Conservation (phyloP, 2,797 vertebrate genomes). For the Serranus cabrilla region DNA sequence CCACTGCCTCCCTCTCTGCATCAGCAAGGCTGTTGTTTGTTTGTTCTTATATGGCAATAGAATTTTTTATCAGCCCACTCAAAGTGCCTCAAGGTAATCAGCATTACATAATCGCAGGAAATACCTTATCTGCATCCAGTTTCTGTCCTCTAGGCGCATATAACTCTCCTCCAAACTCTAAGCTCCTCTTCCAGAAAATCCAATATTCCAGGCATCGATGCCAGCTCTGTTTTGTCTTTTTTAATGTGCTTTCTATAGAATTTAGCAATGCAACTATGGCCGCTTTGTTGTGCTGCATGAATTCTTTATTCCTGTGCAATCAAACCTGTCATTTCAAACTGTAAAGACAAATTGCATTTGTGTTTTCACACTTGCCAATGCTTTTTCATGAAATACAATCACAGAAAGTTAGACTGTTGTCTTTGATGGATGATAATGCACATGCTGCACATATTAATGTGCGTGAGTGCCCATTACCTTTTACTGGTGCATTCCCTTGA, state of each 20-base stretch:
- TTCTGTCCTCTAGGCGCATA: constrained; percentile 73
- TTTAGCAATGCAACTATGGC: not conserved
- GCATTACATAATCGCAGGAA: constrained; percentile 59
- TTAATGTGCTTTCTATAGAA: constrained; percentile 82
- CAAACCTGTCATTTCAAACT: not conserved
- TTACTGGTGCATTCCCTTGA: constrained; percentile 84
- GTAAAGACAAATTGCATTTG: constrained; percentile 19
- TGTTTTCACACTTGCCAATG: constrained; percentile 12
- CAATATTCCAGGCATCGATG: constrained; percentile 41
- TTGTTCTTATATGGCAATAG: constrained; percentile 50
- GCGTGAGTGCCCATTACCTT: constrained; percentile 45
- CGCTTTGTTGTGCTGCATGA: not conserved
- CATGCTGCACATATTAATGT: constrained; percentile 30
- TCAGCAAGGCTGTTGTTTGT: constrained; percentile 87
- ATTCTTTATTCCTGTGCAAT: constrained; percentile 21
- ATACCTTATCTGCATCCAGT: constrained; percentile 87
- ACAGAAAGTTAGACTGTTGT: constrained; percentile 28
- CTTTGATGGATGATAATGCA: constrained; percentile 50
- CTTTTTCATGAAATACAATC: constrained; percentile 25
- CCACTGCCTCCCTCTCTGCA: constrained; percentile 80
- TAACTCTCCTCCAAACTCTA: constrained; percentile 57
- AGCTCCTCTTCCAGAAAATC: constrained; percentile 45
- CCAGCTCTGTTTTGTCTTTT: constrained; percentile 80
- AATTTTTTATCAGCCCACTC: constrained; percentile 57
- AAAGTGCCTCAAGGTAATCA: constrained; percentile 60